Conservation (phyloP, 2,113 vertebrate species). For the Chloropsis cyanopogon region DNA sequence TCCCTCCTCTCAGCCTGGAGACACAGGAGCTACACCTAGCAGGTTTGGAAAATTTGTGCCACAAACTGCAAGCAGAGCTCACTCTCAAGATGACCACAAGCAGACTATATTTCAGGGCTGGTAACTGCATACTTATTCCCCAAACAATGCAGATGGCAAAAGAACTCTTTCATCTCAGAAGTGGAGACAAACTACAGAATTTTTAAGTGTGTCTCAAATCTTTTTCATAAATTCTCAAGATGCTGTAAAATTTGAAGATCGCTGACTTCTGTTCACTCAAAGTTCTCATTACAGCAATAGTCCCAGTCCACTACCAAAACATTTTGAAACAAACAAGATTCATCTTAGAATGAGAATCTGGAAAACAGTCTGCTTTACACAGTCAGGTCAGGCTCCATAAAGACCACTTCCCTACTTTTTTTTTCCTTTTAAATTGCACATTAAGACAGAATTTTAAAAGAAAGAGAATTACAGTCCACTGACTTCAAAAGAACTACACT, state of each 20-base stretch:
- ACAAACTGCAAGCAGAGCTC: not conserved
- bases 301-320: not conserved
- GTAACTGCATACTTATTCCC: not conserved
- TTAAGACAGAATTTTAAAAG: not conserved
- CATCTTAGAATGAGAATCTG: not conserved
- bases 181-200: not conserved
- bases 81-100: not conserved
- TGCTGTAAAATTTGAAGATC: not conserved
- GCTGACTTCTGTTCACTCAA: not conserved
- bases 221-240: not conserved
- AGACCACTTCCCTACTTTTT: not conserved
- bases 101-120: fast-evolving
- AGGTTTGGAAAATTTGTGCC: not conserved
- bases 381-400: not conserved
- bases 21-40: not conserved
- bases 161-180: not conserved
- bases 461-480: not conserved
- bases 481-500: not conserved
- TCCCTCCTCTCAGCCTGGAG: not conserved
- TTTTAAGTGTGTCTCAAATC: not conserved
- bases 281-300: not conserved
- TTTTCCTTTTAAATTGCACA: not conserved
- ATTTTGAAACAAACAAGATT: not conserved
- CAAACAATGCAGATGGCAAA: not conserved
- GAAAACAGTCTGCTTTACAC: not conserved